phyloP scores from a whole-genome alignment of 2,113 vertebrate genomes.

The Xerus inauris region DNA sequence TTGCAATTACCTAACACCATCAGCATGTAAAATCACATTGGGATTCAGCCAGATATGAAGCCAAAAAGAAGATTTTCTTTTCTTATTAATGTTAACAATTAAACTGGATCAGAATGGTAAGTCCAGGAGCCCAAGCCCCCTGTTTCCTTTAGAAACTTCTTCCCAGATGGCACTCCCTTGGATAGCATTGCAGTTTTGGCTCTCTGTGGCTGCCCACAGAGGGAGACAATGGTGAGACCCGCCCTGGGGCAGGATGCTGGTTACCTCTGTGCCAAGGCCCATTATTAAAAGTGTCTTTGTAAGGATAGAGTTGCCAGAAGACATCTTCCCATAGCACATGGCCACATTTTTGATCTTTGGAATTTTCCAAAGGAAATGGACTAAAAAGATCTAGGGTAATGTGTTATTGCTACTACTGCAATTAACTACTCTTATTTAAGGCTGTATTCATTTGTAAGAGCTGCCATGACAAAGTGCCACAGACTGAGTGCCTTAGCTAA shows the following conservation, averaged over 20 bases:
- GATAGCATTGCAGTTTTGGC: constrained; percentile 21
- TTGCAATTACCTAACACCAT: not conserved
- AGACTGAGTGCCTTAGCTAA: not conserved
- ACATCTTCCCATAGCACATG: constrained; percentile 50
- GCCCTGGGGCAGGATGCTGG: constrained; percentile 32
- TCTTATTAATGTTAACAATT: constrained; percentile 33
- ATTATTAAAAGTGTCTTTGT: constrained; percentile 72
- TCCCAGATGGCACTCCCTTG: constrained; percentile 73
- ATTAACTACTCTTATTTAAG: constrained; percentile 10
- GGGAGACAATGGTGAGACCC: constrained; percentile 68
- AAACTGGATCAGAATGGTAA: not conserved
- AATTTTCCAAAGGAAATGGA: constrained; percentile 39
- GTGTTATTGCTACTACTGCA: not conserved
- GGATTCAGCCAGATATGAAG: not conserved
- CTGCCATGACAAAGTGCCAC: not conserved
- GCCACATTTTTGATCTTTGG: constrained; percentile 30
- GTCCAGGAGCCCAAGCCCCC: not conserved
- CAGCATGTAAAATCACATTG: not conserved
- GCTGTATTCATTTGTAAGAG: not conserved
- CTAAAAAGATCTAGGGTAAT: not conserved
- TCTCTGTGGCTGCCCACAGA: constrained; percentile 37
- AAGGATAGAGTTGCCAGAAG: constrained; percentile 23
- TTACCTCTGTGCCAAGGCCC: constrained; percentile 64
- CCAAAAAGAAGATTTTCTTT: constrained; percentile 27
- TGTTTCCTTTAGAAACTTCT: constrained; percentile 40